Percentiles rank a stretch among this genome's conserved stretches.
Evolutionary conservation across 2,113 vertebrate species (phyloP).

Genomic region (Tachuris rubrigastra): DNA sequence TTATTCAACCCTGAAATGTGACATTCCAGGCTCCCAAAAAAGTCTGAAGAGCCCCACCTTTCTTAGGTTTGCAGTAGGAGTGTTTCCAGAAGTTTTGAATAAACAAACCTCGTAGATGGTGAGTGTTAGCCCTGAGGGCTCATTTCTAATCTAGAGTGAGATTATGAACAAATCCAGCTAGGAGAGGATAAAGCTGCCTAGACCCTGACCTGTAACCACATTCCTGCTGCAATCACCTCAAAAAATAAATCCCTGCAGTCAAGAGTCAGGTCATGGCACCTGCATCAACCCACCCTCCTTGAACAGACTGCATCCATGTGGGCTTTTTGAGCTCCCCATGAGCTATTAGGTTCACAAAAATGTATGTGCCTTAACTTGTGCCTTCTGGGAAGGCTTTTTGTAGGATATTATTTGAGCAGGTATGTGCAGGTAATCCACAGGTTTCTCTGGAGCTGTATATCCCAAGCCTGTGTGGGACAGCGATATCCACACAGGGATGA

Average conservation of each 20-base stretch:
- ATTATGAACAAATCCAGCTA: not conserved
- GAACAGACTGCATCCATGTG: not conserved
- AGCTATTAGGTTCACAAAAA: not conserved
- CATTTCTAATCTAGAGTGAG: not conserved
- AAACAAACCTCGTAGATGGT: not conserved
- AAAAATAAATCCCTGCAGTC: not conserved
- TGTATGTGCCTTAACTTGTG: not conserved
- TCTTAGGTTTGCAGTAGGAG: not conserved
- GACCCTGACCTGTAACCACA: not conserved
- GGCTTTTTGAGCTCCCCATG: fast-evolving
- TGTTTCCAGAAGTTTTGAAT: not conserved
- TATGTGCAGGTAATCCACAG: not conserved
- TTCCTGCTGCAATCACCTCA: not conserved
- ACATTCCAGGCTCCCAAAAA: not conserved
- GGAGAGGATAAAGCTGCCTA: not conserved
- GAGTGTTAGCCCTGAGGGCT: not conserved
- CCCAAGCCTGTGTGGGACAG: not conserved
- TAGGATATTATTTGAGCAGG: not conserved
- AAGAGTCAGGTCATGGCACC: not conserved
- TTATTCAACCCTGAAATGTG: not conserved
- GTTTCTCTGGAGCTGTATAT: not conserved
- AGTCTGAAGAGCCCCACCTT: not conserved
- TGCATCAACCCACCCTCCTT: not conserved
- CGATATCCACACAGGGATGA: not conserved
- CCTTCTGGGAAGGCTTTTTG: not conserved